These are phyloP conservation scores for Myotis daubentonii DNA, from an alignment of 2,797 vertebrate genomes.

Conservation along the genomic window DNA sequence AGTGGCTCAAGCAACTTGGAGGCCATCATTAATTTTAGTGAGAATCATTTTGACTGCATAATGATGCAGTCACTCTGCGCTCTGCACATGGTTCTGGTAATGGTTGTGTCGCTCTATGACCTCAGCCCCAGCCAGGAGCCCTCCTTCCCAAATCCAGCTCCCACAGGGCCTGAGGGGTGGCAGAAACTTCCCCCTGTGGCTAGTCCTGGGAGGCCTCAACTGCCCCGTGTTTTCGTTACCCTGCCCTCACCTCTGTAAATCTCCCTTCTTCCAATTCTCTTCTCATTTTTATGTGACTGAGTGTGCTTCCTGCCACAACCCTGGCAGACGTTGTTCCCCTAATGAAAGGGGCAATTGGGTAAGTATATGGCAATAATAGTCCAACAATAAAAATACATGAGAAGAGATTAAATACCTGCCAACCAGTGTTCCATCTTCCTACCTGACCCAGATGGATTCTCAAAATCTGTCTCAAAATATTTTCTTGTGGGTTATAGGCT, in stretches of 20 bases:
- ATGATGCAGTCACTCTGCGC: not conserved
- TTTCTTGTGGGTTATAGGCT: not conserved
- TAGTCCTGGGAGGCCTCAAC: not conserved
- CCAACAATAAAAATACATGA: not conserved
- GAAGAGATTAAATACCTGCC: not conserved
- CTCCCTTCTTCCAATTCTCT: not conserved
- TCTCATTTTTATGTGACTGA: not conserved
- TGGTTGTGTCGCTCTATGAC: not conserved
- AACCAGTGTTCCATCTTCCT: not conserved
- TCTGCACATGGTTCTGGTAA: not conserved
- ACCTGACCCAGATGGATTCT: not conserved
- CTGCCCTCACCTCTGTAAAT: not conserved
- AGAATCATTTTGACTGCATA: not conserved
- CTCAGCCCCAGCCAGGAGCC: not conserved
- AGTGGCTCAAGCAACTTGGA: not conserved
- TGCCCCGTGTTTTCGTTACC: not conserved
- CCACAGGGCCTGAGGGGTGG: not conserved
- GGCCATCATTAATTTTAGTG: not conserved
- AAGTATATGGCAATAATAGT: not conserved
- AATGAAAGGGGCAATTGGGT: not conserved
- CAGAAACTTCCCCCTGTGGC: not conserved
- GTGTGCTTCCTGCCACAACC: not conserved
- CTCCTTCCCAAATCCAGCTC: not conserved
- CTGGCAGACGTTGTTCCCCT: not conserved
- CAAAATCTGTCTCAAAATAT: not conserved